These are phyloP conservation scores for Nowickia ferox DNA, from an alignment of 2,888 invertebrate genomes.

Conservation along the genomic window DNA sequence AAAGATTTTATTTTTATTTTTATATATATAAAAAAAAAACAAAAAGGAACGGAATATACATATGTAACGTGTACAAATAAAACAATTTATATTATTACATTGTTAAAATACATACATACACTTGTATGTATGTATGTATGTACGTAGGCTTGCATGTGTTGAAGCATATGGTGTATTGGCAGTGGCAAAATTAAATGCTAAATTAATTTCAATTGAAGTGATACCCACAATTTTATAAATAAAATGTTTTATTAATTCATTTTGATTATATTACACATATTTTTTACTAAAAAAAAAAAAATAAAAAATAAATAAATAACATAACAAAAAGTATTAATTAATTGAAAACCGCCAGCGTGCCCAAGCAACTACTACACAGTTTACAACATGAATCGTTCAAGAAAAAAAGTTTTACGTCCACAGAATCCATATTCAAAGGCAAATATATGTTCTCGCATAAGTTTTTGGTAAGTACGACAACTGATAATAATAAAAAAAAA, in stretches of 20 bases:
- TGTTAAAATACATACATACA: not conserved
- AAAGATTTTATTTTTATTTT: not conserved
- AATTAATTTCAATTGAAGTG: conserved; percentile 48
- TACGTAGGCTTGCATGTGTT: not conserved
- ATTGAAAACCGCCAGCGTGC: not conserved
- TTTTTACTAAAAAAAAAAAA: not conserved
- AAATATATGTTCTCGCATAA: conserved; percentile 86
- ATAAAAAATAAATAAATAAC: not conserved
- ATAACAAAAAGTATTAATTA: conserved; percentile 34
- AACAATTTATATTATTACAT: not conserved
- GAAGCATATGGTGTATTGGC: not conserved
- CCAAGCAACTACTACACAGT: conserved; percentile 23
- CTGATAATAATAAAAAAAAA: not conserved
- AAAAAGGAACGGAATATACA: not conserved
- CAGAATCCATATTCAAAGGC: conserved; percentile 87
- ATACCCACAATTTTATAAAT: conserved; percentile 30
- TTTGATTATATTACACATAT: not conserved
- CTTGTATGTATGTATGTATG: not conserved
- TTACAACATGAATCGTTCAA: conserved; percentile 80
- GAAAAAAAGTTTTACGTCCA: conserved; percentile 83
- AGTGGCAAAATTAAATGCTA: not conserved
- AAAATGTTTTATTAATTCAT: conserved; percentile 38
- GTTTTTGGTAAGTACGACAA: conserved; percentile 86
- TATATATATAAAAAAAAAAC: conserved; percentile 9
- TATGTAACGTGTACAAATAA: not conserved